These are phyloP conservation scores for Poeciliopsis gracilis DNA, from an alignment of 2,797 vertebrate genomes.

Conservation along the genomic window DNA sequence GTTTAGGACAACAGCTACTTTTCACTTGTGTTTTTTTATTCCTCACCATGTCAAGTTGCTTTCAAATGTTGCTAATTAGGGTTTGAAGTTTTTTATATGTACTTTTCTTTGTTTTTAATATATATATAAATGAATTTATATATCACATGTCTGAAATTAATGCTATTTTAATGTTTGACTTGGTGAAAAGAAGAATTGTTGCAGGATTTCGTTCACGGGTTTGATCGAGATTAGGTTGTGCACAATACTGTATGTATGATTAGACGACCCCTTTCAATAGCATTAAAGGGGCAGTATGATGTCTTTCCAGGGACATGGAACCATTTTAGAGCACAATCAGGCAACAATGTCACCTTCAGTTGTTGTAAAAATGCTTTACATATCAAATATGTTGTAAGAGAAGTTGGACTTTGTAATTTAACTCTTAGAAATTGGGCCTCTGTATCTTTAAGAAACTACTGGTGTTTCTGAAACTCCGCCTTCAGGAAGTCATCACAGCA, in stretches of 20 bases:
- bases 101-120: slow-evolving; percentile 48
- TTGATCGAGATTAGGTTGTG: slow-evolving; percentile 13
- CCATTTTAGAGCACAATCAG: too few relatives aligned
- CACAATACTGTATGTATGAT: slow-evolving; percentile 19
- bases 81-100: slow-evolving; percentile 66
- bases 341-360: too few relatives aligned
- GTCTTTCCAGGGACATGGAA: too few relatives aligned
- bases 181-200: slow-evolving; percentile 35
- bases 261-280: background rate
- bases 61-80: slow-evolving; percentile 59
- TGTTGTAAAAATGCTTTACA: too few relatives aligned
- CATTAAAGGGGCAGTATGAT: background rate
- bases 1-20: slow-evolving; percentile 74
- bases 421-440: too few relatives aligned
- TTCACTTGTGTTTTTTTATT: slow-evolving; percentile 2
- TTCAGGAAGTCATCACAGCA: too few relatives aligned
- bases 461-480: too few relatives aligned
- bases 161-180: slow-evolving; percentile 53
- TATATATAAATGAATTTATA: slow-evolving; percentile 71
- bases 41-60: slow-evolving; percentile 37
- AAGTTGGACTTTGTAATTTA: too few relatives aligned
- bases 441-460: too few relatives aligned
- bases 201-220: slow-evolving; percentile 22
- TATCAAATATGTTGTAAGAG: too few relatives aligned
- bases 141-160: slow-evolving; percentile 69